A percentile compares a stretch with the other conserved stretches of the same genome.
These are phyloP conservation scores for Cephalopterus ornatus DNA, from an alignment of 2,113 vertebrate genomes.

Conservation along the genomic window DNA sequence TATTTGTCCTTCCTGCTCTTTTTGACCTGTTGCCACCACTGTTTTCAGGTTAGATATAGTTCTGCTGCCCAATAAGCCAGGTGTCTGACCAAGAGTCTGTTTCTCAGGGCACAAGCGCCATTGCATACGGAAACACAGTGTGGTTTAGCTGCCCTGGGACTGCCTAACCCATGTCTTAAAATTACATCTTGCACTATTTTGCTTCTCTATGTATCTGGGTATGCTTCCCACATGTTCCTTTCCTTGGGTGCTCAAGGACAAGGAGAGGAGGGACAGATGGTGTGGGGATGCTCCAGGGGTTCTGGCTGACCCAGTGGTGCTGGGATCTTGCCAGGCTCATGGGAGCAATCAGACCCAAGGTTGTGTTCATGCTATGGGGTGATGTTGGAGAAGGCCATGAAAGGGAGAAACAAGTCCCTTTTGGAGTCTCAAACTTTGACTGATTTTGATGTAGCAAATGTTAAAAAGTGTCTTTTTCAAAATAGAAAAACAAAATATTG, in stretches of 20 bases:
- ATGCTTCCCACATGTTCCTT: not conserved
- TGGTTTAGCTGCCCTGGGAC: not conserved
- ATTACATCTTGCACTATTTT: not conserved
- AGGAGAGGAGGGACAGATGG: not conserved
- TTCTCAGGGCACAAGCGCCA: not conserved
- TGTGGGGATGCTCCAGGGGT: accelerated
- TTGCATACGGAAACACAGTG: not conserved
- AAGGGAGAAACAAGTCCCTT: not conserved
- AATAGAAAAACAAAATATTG: not conserved
- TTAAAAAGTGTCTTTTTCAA: not conserved
- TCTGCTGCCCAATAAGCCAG: not conserved
- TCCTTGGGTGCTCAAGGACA: not conserved
- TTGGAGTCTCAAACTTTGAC: not conserved
- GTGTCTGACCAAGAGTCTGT: not conserved
- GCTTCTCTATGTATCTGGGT: not conserved
- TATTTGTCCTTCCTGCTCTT: not conserved
- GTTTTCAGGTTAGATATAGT: not conserved
- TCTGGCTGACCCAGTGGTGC: not conserved
- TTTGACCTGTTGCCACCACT: not conserved
- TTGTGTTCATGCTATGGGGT: accelerated
- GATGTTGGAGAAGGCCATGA: not conserved
- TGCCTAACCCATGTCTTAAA: not conserved
- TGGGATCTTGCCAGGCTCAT: not conserved
- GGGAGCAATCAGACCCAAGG: not conserved
- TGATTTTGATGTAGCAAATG: not conserved